A percentile compares a stretch with the other conserved stretches of the same genome.
Evolutionary conservation across 2,888 invertebrate genomes (phyloP).

Genomic region (Caenorhabditis zanzibari): DNA sequence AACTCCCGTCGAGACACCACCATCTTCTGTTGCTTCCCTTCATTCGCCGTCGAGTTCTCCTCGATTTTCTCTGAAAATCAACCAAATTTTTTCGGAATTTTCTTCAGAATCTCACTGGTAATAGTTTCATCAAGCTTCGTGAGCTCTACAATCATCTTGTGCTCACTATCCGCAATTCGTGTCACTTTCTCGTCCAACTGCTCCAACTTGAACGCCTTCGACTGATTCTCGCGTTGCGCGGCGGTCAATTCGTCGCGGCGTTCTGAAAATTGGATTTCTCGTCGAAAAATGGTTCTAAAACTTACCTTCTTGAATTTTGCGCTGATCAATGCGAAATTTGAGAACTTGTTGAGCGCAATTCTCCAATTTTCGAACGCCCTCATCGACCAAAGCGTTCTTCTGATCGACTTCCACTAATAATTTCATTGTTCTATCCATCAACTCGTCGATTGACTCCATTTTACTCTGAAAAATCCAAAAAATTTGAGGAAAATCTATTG

Average conservation of each 20-base stretch:
- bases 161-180: background rate
- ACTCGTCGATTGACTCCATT: slow-evolving; percentile 43
- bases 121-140: background rate
- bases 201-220: slow-evolving; percentile 20
- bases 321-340: background rate
- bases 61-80: background rate
- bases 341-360: slow-evolving; percentile 8
- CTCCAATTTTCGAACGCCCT: slow-evolving; percentile 29
- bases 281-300: background rate
- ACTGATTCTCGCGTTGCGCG: background rate
- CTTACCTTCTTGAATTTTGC: slow-evolving; percentile 25
- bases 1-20: background rate
- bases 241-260: background rate
- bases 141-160: background rate
- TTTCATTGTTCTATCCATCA: slow-evolving; percentile 27
- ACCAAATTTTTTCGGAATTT: slow-evolving; percentile 16
- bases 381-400: slow-evolving; percentile 9
- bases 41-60: background rate
- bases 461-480: background rate
- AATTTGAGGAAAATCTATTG: background rate
- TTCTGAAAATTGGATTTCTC: slow-evolving; percentile 16
- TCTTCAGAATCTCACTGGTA: background rate
- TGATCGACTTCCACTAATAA: slow-evolving; percentile 11
- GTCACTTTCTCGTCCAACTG: slow-evolving; percentile 10
- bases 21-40: background rate